Evolutionary conservation across 2,113 vertebrate species (phyloP).

Genomic region (Megaceryle maxima): DNA sequence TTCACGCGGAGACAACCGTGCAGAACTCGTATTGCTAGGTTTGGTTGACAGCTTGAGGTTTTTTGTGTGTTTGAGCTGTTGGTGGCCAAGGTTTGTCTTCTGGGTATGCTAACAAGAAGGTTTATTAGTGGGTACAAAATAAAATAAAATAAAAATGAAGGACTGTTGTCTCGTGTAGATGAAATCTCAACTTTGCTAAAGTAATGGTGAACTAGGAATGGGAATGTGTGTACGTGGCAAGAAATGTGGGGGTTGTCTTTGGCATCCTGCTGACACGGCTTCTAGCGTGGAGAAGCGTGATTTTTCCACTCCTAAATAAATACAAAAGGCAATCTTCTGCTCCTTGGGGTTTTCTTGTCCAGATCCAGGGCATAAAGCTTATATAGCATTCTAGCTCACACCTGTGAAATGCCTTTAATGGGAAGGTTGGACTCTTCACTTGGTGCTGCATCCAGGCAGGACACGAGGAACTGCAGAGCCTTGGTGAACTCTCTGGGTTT

Average conservation of each 20-base stretch:
- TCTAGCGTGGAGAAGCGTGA: not conserved
- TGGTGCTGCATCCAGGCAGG: not conserved
- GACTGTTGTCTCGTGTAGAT: not conserved
- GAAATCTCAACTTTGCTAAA: not conserved
- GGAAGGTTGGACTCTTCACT: not conserved
- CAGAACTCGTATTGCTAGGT: not conserved
- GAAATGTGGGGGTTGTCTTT: not conserved
- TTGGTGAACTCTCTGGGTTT: not conserved
- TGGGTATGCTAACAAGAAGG: not conserved
- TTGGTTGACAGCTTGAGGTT: not conserved
- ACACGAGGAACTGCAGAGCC: rapidly evolving
- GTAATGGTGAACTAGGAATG: not conserved
- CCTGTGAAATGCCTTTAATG: not conserved
- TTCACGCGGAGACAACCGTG: not conserved
- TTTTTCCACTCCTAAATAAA: not conserved
- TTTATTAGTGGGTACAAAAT: not conserved
- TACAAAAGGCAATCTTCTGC: not conserved
- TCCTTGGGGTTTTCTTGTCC: not conserved
- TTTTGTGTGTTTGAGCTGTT: not conserved
- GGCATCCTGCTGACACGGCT: not conserved
- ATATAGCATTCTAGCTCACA: not conserved
- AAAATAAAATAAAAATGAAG: not conserved
- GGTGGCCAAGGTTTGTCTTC: not conserved
- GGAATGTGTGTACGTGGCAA: not conserved
- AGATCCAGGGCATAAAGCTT: not conserved